Conservation (phyloP, 2,797 vertebrate genomes). For the Myripristis jacobus region DNA sequence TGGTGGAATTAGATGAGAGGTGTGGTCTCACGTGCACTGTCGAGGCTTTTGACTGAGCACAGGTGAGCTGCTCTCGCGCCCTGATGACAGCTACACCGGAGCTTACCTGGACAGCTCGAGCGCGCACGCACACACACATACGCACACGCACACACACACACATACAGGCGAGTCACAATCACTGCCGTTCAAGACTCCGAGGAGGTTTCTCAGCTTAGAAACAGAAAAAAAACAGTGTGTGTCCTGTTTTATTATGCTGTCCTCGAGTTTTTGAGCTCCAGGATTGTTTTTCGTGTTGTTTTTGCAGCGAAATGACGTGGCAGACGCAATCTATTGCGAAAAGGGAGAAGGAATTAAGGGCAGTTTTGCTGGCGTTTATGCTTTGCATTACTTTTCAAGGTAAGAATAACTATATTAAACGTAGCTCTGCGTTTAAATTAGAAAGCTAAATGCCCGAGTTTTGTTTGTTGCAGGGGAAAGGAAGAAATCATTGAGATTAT, state of each 20-base stretch:
- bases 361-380: conserved; percentile 18
- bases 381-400: conserved; percentile 54
- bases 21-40: conserved; percentile 38
- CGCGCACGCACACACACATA: too few species aligned
- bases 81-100: conserved; percentile 4
- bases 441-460: too few species aligned
- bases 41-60: conserved; percentile 20
- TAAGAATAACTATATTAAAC: conserved; percentile 39
- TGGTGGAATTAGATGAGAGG: conserved; percentile 20
- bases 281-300: background rate
- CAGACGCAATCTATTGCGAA: background rate
- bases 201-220: conserved; percentile 3
- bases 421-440: too few species aligned
- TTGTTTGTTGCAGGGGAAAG: too few species aligned
- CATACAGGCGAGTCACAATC: background rate
- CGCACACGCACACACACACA: too few species aligned
- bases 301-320: conserved; percentile 24
- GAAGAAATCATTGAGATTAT: too few species aligned
- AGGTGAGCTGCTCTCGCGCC: conserved; percentile 49
- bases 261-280: background rate
- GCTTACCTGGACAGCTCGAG: background rate
- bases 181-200: background rate
- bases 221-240: background rate
- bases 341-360: background rate
- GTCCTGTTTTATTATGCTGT: too few species aligned